phyloP scores from a whole-genome alignment of 2,797 vertebrate genomes.

The Clamator glandarius region DNA sequence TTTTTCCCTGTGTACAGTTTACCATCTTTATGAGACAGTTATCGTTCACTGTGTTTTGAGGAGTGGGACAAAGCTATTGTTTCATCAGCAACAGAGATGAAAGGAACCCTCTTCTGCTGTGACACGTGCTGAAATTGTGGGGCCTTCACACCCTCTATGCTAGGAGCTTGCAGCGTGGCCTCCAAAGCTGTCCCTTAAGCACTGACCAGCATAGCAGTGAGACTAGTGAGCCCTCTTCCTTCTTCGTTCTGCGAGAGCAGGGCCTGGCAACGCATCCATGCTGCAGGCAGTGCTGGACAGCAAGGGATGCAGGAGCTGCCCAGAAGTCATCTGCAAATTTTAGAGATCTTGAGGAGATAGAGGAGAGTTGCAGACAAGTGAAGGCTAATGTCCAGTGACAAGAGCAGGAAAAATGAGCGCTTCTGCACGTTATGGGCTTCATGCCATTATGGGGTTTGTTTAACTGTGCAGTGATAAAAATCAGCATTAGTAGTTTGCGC shows the following conservation, averaged over 20 bases:
- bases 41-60: not conserved
- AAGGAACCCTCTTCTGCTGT: not conserved
- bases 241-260: not conserved
- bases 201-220: fast-evolving
- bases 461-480: not conserved
- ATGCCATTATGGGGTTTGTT: not conserved
- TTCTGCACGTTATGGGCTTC: not conserved
- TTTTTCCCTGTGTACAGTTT: not conserved
- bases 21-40: not conserved
- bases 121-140: not conserved
- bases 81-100: constrained; percentile 35
- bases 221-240: not conserved
- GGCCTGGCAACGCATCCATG: fast-evolving
- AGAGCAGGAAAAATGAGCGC: not conserved
- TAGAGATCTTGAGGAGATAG: not conserved
- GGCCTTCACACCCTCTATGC: not conserved
- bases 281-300: not conserved
- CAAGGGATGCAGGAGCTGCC: not conserved
- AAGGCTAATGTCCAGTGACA: not conserved
- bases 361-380: not conserved
- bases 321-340: not conserved
- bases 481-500: not conserved
- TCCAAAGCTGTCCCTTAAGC: not conserved
- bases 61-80: constrained; percentile 24
- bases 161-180: not conserved